A percentile compares a stretch with the other conserved stretches of the same genome.
Conservation (phyloP, 2,113 vertebrate species). For the Saccopteryx bilineata region DNA sequence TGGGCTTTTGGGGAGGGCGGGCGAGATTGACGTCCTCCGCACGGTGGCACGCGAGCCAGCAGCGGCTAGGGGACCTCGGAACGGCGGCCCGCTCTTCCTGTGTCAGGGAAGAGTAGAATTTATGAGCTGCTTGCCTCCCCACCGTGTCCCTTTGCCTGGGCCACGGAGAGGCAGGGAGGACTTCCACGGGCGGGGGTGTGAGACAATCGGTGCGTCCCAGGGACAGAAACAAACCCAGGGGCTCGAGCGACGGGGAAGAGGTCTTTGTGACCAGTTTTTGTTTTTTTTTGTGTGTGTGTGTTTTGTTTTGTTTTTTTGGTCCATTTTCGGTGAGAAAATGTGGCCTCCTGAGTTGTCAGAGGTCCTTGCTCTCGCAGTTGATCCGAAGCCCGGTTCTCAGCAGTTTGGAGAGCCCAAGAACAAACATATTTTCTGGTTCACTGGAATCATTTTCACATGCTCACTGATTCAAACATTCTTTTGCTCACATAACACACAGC, state of each 20-base stretch:
- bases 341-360: constrained; percentile 89
- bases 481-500: constrained; percentile 92
- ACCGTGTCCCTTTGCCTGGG: constrained; percentile 73
- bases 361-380: constrained; percentile 88
- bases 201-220: constrained; percentile 55
- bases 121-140: constrained; percentile 71
- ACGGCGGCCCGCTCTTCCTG: constrained; percentile 54
- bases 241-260: constrained; percentile 82
- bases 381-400: constrained; percentile 90
- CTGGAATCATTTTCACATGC: constrained; percentile 92
- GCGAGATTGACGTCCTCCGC: constrained; percentile 78
- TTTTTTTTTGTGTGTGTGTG: too few species aligned
- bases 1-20: constrained; percentile 30
- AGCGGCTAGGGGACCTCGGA: constrained; percentile 51
- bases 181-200: constrained; percentile 70
- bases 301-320: not conserved
- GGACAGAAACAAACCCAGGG: constrained; percentile 83
- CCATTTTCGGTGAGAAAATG: constrained; percentile 87
- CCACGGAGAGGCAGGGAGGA: constrained; percentile 74
- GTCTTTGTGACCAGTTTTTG: constrained; percentile 82
- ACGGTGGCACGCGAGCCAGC: constrained; percentile 47
- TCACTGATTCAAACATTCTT: constrained; percentile 92
- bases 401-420: constrained; percentile 90
- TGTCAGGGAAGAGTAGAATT: constrained; percentile 68
- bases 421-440: constrained; percentile 93